Evolutionary conservation across 1,140 invertebrate species (phyloP), one percentile per base, ranked within the genome.

Genomic region (Pachypsylla venusta): DNA sequence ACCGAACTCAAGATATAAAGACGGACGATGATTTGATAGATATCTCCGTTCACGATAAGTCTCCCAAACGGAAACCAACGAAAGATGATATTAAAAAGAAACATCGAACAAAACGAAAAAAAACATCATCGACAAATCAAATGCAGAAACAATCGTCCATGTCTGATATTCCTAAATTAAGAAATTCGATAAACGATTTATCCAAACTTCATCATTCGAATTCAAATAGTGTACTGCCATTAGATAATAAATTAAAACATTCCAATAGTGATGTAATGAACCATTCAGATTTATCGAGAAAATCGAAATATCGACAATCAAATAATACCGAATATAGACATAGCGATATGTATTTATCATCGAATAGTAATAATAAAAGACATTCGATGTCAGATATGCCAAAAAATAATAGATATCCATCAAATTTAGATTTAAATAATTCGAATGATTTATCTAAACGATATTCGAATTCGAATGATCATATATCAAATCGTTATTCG

Each of bases 91-190:
- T 4, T 2, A 10, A 25, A 25, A 55, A 28, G 54, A 55, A 55
- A 55, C 26, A 55, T 55, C 54, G 54, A 4, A 55, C 12, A 3
- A 55, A 26, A n/a, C 26, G 54, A 25, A 55, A 25, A 55, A 26
- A 55, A 55, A 55, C 26, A 25, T 55, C 54, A n/a, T 25, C 24
- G 5, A 10, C 42, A 22, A 48, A 48, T 48, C 22, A 48, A n/a
- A 48, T 55, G 54, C 14, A 26, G 54, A 55, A 26, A n/a, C 54
- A n/a, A 14, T 28, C n/a, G 10, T 26, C 24, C 54, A 55, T 55
- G 54, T 55, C 26, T 5, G 54, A 26, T 26, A n/a, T 55, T 14
- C 24, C 24, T 10, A n/a, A 39, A 10, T 12, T 39, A 10, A 55
- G 5, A 7, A 16, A 4, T 2, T 12, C 22, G n/a, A 22, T 12